phyloP scores from a whole-genome alignment of 2,797 vertebrate species.

The Ibycter americanus region DNA sequence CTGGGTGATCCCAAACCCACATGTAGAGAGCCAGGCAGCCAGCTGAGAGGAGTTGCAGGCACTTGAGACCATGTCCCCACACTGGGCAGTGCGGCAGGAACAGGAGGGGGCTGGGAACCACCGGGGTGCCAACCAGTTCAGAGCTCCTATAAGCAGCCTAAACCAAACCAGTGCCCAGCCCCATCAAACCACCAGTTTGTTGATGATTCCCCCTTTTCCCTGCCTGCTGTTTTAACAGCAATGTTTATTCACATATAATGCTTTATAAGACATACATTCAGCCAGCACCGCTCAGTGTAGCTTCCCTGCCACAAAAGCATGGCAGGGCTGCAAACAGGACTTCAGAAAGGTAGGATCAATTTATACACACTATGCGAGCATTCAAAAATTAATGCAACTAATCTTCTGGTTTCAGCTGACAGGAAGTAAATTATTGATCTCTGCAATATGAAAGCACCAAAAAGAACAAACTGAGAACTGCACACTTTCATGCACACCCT shows the following conservation, averaged over 20 bases:
- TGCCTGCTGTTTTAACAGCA: neutral
- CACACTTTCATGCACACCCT: neutral
- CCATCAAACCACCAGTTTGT: neutral
- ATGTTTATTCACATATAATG: neutral
- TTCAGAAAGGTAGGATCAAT: neutral
- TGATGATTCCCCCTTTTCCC: neutral
- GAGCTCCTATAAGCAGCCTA: neutral
- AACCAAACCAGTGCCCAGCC: neutral
- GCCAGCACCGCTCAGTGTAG: neutral
- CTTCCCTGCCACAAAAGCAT: neutral
- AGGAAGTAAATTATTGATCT: slow-evolving; percentile 33
- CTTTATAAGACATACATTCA: neutral
- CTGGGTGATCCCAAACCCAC: fast-evolving
- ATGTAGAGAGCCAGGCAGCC: neutral
- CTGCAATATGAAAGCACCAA: neutral
- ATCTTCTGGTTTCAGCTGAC: slow-evolving; percentile 14
- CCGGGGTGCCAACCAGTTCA: fast-evolving
- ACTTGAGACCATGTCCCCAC: fast-evolving
- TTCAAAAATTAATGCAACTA: slow-evolving; percentile 41
- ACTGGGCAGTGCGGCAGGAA: fast-evolving
- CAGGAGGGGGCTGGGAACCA: neutral
- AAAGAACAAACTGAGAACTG: neutral
- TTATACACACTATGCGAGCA: neutral
- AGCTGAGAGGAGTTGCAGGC: neutral
- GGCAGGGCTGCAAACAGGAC: neutral